These are phyloP conservation scores for Lumbricus terrestris DNA, from an alignment of 2,888 invertebrate species.

Conservation along the genomic window DNA sequence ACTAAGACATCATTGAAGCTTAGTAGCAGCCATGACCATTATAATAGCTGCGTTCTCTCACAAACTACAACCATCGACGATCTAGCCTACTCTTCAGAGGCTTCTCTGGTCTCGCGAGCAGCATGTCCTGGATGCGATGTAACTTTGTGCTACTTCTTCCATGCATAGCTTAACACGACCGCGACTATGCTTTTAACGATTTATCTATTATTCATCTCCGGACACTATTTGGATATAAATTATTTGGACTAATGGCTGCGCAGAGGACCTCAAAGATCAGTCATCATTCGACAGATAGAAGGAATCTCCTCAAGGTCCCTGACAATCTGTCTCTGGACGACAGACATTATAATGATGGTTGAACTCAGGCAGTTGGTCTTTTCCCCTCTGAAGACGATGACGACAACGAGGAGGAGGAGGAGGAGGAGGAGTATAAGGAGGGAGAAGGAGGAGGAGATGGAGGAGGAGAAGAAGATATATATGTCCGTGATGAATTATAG, in stretches of 20 bases:
- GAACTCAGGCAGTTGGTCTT: background rate
- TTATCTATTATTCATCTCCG: background rate
- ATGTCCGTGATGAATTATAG: background rate
- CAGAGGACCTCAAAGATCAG: background rate
- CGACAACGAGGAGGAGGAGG: too few species aligned
- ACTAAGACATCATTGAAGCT: background rate
- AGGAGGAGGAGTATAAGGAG: too few species aligned
- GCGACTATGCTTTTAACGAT: background rate
- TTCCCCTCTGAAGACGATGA: background rate
- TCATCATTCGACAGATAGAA: background rate
- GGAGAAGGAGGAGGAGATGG: too few species aligned
- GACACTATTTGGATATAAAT: too few species aligned
- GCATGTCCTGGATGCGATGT: background rate
- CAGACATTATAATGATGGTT: background rate
- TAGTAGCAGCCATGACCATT: background rate
- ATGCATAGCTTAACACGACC: background rate
- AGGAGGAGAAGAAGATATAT: too few species aligned
- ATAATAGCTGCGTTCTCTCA: background rate
- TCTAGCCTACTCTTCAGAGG: too few species aligned
- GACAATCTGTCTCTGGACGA: background rate
- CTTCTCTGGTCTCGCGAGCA: background rate
- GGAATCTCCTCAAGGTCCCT: background rate
- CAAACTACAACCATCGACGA: background rate
- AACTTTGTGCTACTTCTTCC: background rate
- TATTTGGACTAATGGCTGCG: background rate